These are phyloP conservation scores for Onychostruthus taczanowskii DNA, from an alignment of 2,113 vertebrate genomes.

Conservation along the genomic window DNA sequence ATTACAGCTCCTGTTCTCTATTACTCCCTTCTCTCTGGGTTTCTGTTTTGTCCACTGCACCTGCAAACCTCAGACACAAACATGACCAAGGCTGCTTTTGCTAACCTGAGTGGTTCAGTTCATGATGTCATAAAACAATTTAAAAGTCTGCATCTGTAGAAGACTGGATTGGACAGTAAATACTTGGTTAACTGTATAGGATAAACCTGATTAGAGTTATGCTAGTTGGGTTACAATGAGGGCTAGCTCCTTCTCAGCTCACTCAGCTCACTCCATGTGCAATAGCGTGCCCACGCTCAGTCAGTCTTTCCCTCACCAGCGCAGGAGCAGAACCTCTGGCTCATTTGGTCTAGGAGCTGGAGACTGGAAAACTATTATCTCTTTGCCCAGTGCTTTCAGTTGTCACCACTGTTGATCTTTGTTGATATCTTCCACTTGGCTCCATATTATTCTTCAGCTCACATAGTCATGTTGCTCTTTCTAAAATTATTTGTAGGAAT, in stretches of 20 bases:
- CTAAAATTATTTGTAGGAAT: not conserved
- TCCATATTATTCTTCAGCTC: not conserved
- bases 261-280: rapidly evolving
- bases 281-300: rapidly evolving
- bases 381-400: not conserved
- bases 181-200: rapidly evolving
- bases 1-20: not conserved
- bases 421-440: not conserved
- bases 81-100: not conserved
- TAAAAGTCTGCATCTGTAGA: not conserved
- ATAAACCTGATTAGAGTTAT: not conserved
- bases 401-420: not conserved
- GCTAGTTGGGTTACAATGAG: not conserved
- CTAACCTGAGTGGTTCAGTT: not conserved
- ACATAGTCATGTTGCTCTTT: not conserved
- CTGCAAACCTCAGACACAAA: not conserved
- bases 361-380: not conserved
- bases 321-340: not conserved
- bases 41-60: not conserved
- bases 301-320: not conserved
- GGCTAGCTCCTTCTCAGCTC: not conserved
- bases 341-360: rapidly evolving
- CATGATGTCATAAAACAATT: not conserved
- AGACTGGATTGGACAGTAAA: not conserved
- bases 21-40: not conserved